Evolutionary conservation across 2,797 vertebrate species (phyloP), one percentile per base, ranked within the genome.

Genomic region (Hylomyscus alleni): DNA sequence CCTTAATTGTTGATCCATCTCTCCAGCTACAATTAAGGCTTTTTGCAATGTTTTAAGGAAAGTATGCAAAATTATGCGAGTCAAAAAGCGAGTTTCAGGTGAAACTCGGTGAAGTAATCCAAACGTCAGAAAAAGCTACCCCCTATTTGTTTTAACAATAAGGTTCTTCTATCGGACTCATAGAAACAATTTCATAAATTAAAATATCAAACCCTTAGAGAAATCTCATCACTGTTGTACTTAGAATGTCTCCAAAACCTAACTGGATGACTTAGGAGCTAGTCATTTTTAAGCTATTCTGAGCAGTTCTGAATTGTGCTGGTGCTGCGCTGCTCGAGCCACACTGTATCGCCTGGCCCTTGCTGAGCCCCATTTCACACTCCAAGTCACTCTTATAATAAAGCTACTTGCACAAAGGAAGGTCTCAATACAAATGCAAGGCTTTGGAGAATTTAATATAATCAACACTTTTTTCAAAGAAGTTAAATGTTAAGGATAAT

Each of bases 391-490:
- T 56, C 40, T 96, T 78, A 77, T 24, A n/a, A 44, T 94, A 93
- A 93, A 88, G 62, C 11, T 67, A 40, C 50, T 92, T 8, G 47
- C 17, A 19, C n/a, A 72, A 73, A 93, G 91, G 85, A 52, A 87
- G 62, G 6, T 90, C 24, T 81, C 29, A 29, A 15, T 77, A 69
- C 72, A 97, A 93, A 81, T 13, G 0, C 13, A 93, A 65, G 11
- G 19, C 81, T 24, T 17, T 62, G 90, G 90, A 91, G 88, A 97
- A 96, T 95, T 90, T 31, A 77, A 29, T 85, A 9, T 47, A 73
- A 76, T 47, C 58, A 89, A 89, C 50, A 19, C 20, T 75, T 47
- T 8, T 87, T 73, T 82, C 78, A 73, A 13, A 73, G 26, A n/a
- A 69, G n/a, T 20, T 62, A 91, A 93, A 92, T 22, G 6, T 50